Evolutionary conservation across 1,140 invertebrate genomes (phyloP), one percentile per base, ranked within the genome.

Genomic region (Caenorhabditis tropicalis): DNA sequence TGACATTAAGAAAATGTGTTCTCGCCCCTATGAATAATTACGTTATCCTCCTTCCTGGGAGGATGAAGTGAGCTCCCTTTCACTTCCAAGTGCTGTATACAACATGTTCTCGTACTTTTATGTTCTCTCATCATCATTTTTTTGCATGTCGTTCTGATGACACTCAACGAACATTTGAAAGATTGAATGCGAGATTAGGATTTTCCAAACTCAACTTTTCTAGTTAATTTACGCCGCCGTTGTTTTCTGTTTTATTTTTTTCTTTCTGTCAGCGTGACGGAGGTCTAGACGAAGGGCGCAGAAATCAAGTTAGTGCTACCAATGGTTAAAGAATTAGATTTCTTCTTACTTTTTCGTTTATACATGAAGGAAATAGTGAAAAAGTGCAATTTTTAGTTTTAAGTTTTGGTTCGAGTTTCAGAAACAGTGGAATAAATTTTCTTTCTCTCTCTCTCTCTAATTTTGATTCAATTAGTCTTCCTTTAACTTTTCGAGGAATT

Each of bases 21-120:
- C 65, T 74, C 65, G 43, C 65, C 10, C 65, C 16, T n/a, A 74
- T 74, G 65, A 74, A 74, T 74, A 74, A 74, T 74, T 74, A 74
- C 65, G 65, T 74, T 74, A 74, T 74, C 36, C 36, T 56, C 24
- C 29, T 43, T 21, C 36, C 12, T 43, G 39, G 39, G 24, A 74
- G 65, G 65, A 43, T 74, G 65, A 24, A 46, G 19, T n/a, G 6
- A 46, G 43, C 53, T 27, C 24, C 24, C 24, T 27, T 2, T 7
- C 24, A 24, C 29, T 10, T 12, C 29, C 53, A 56, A 56, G 53
- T 56, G 53, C 29, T n/a, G 53, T 56, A 12, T 12, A 56, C 21
- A 56, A 19, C 15, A 51, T 1, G 39, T 51, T n/a, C 49, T 56
- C 24, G 53, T 56, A 56, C 53, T 56, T 56, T 56, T 27, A 27